Percentiles rank a stretch among this genome's conserved stretches.
Conservation (phyloP, 2,113 vertebrate species). For the Gobiocypris rarus region DNA sequence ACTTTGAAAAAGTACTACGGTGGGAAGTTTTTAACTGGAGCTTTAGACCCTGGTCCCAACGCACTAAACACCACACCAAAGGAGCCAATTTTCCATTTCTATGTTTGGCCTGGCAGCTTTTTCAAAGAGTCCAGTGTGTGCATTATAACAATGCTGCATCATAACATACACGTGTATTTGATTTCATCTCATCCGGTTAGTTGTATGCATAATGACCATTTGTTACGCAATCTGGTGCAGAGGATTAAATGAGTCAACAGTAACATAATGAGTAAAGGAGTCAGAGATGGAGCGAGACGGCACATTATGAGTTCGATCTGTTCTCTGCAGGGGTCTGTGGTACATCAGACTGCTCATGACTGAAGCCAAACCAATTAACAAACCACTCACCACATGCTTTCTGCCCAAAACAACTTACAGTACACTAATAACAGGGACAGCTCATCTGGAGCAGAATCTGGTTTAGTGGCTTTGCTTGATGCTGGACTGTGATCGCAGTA, state of each 20-base stretch:
- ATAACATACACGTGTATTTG: not conserved
- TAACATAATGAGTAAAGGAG: not conserved
- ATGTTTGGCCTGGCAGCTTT: not conserved
- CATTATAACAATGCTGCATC: not conserved
- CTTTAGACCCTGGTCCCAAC: no score
- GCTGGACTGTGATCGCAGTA: not conserved
- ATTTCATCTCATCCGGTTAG: not conserved
- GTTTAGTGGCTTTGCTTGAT: slow-evolving; percentile 35
- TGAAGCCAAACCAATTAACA: slow-evolving; percentile 3
- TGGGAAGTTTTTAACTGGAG: no score
- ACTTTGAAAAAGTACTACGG: no score
- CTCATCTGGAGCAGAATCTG: slow-evolving; percentile 4
- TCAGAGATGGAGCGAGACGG: slow-evolving; percentile 8
- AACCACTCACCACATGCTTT: slow-evolving; percentile 21
- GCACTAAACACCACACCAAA: no score
- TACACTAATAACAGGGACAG: slow-evolving; percentile 8
- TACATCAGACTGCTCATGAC: not conserved
- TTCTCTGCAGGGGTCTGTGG: slow-evolving; percentile 12
- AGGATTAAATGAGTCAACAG: slow-evolving; percentile 14
- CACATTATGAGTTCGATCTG: slow-evolving; percentile 6
- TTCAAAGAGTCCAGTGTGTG: not conserved
- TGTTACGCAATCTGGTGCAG: not conserved
- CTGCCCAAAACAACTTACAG: slow-evolving; percentile 18
- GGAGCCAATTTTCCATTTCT: not conserved
- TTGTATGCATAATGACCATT: not conserved